Evolutionary conservation across 2,113 vertebrate species (phyloP), one percentile per base, ranked within the genome.

Genomic region (Pygoscelis adeliae): DNA sequence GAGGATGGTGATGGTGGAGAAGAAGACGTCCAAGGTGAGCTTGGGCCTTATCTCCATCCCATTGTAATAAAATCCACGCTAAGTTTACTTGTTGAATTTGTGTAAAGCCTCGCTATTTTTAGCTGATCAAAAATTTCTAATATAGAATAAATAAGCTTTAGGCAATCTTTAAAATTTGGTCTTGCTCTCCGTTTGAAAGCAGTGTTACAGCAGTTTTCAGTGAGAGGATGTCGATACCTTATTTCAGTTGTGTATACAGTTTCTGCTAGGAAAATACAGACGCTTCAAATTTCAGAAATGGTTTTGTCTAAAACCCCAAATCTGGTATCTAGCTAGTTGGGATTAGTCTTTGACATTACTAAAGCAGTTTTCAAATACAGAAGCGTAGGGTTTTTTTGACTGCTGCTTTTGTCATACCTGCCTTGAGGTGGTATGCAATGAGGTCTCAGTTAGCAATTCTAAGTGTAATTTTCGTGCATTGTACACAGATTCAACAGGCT

Each of bases 21-120:
- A 99, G 99, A 99, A 99, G 99, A 99, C 98, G 99, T 99, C 98
- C 99, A 99, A 99, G 99, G 99, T 99, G 99, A 99, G 99, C 99
- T 98, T 98, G 98, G 99, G 98, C 97, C 97, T 98, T 97, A 89
- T 93, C 97, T 98, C 98, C 98, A 94, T 98, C 98, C 98, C 97
- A 96, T 93, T 98, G 96, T 95, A 83, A 94, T 98, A 89, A 98
- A 97, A 98, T 97, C 92, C 98, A 97, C 88, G 27, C 97, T 95
- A 96, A 98, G 96, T 95, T 82, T 96, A 94, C 95, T 97, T 98
- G 97, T 98, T 98, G 97, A 98, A 98, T 98, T 97, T 98, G 97
- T 98, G 97, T 98, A 94, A 94, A 95, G 79, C 93, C 85, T 89
- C 10, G 1, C 80, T 66, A 38, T 27, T 61, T 78, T 16, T 30